Evolutionary conservation across 1,140 invertebrate species (phyloP).

Genomic region (Melitaea cinxia): DNA sequence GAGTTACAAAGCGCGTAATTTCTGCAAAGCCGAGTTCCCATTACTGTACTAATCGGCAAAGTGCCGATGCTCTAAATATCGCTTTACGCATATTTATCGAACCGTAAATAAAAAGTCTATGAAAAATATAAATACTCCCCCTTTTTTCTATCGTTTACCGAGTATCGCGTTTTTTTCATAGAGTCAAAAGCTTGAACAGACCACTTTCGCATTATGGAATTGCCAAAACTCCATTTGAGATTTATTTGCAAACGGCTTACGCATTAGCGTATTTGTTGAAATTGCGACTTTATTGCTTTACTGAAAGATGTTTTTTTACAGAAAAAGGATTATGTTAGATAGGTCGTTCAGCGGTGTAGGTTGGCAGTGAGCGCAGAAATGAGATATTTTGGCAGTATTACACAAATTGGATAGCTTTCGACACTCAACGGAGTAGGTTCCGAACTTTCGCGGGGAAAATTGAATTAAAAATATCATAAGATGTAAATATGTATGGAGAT

Average conservation of each 20-base stretch:
- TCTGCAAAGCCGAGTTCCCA: constrained; percentile 54
- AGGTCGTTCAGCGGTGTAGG: constrained; percentile 40
- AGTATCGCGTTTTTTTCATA: constrained; percentile 79
- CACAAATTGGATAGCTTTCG: constrained; percentile 82
- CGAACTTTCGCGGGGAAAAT: constrained; percentile 79
- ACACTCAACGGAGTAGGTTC: constrained; percentile 81
- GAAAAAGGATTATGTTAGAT: constrained; percentile 25
- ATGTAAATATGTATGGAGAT: constrained; percentile 75
- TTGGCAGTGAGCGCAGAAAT: constrained; percentile 78
- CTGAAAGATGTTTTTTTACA: constrained; percentile 38
- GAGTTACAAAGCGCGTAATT: constrained; percentile 54
- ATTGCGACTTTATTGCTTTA: constrained; percentile 39
- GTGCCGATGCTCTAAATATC: constrained; percentile 77
- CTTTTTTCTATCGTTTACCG: constrained; percentile 79
- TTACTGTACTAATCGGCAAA: constrained; percentile 75
- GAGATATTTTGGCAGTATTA: constrained; percentile 82
- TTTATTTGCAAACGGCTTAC: constrained; percentile 52
- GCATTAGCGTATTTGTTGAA: constrained; percentile 9
- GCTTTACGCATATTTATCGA: constrained; percentile 74
- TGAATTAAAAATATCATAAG: constrained; percentile 82
- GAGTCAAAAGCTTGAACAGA: constrained; percentile 81
- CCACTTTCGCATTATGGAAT: constrained; percentile 82
- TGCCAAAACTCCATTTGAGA: constrained; percentile 78
- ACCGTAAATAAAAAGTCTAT: constrained; percentile 80
- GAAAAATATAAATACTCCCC: constrained; percentile 78